phyloP scores from a whole-genome alignment of 2,113 vertebrate species.

The Mobula birostris region DNA sequence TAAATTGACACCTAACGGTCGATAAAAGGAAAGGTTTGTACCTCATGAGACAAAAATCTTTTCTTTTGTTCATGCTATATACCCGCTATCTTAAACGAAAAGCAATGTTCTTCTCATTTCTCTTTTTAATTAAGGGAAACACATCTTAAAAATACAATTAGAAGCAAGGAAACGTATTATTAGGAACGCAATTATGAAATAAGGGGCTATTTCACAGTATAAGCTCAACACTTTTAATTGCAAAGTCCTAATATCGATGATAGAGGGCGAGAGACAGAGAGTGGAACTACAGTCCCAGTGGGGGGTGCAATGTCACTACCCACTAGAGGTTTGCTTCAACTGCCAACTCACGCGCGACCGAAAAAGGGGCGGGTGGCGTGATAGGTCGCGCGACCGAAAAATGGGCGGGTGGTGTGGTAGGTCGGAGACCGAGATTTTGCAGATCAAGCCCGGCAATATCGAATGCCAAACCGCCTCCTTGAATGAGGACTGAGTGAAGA shows the following conservation, averaged over 20 bases:
- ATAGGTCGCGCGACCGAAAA: too few species aligned
- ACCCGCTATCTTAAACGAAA: not conserved
- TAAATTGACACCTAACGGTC: not conserved
- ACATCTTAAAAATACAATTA: not conserved
- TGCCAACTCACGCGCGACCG: not conserved
- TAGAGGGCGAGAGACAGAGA: too few species aligned
- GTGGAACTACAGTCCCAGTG: too few species aligned
- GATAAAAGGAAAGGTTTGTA: not conserved
- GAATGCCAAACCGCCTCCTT: not conserved
- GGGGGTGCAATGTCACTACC: not conserved
- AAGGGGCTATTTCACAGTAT: not conserved
- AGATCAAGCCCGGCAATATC: not conserved
- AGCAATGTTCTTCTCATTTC: not conserved
- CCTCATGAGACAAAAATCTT: not conserved
- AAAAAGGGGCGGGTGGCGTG: not conserved
- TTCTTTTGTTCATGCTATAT: not conserved
- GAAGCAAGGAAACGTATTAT: not conserved
- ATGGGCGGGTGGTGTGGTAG: not conserved
- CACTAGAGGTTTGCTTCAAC: not conserved
- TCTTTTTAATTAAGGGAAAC: not conserved
- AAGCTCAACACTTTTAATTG: not conserved
- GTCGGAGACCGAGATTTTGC: not conserved
- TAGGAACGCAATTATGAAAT: not conserved
- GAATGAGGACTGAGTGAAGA: not conserved
- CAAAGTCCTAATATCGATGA: not conserved